A percentile compares a stretch with the other conserved stretches of the same genome.
These are phyloP conservation scores for Drosophila meridiana DNA, from an alignment of 2,888 invertebrate species.

Conservation along the genomic window DNA sequence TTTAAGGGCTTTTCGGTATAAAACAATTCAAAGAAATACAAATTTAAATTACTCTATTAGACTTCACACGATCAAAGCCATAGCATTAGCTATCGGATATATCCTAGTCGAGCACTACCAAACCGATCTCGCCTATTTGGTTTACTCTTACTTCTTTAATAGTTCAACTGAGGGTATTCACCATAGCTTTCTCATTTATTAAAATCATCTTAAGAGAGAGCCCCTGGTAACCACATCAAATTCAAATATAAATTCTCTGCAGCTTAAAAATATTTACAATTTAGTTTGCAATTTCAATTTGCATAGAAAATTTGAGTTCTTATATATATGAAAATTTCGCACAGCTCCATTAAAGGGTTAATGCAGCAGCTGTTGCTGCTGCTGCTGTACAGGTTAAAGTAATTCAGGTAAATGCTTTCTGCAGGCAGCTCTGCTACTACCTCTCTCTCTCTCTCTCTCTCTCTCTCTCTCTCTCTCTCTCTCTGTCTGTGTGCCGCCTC, in stretches of 20 bases:
- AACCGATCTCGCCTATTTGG: not conserved
- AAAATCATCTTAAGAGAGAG: not conserved
- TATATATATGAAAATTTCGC: conserved; percentile 38
- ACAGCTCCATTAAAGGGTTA: conserved; percentile 44
- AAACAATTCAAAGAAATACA: too few relatives aligned
- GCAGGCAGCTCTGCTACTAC: conserved; percentile 16
- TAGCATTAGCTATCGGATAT: too few relatives aligned
- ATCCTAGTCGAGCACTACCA: not conserved
- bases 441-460: conserved; percentile 5
- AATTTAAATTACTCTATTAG: too few relatives aligned
- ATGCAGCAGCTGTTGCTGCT: conserved; percentile 29
- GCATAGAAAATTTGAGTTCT: conserved; percentile 31
- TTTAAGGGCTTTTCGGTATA: too few relatives aligned
- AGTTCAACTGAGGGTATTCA: not conserved
- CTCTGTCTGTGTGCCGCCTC: conserved; percentile 16
- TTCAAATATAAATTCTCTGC: not conserved
- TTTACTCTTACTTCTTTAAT: not conserved
- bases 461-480: conserved; percentile 2
- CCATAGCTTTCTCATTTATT: not conserved
- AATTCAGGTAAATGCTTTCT: conserved; percentile 47
- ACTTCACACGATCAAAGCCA: too few relatives aligned
- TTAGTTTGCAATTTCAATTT: conserved; percentile 40
- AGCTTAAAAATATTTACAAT: conserved; percentile 6
- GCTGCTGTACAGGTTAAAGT: conserved; percentile 45
- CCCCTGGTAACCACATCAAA: not conserved